phyloP scores from a whole-genome alignment of 2,797 vertebrate species.

The Diplodus sargus region DNA sequence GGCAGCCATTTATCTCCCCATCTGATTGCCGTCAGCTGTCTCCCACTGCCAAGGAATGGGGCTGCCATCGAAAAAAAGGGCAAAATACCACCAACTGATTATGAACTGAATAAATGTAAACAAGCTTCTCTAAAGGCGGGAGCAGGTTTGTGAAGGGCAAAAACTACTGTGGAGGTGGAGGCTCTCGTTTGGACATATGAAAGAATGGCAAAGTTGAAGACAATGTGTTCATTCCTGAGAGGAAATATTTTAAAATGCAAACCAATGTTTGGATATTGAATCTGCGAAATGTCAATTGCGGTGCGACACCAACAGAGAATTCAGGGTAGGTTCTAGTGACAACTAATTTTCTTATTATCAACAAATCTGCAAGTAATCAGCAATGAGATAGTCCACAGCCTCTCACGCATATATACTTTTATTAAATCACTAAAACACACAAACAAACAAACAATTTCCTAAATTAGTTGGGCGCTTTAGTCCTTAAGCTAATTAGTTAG shows the following conservation, averaged over 20 bases:
- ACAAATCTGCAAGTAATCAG: background rate
- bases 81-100: constrained; percentile 37
- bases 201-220: background rate
- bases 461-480: background rate
- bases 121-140: constrained; percentile 33
- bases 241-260: background rate
- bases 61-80: constrained; percentile 29
- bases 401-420: background rate
- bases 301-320: background rate
- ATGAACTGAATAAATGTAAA: constrained; percentile 40
- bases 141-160: constrained; percentile 3
- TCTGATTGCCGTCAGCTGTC: constrained; percentile 66
- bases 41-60: constrained; percentile 48
- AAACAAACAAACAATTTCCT: background rate
- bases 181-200: background rate
- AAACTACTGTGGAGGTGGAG: background rate
- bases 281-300: background rate
- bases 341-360: background rate
- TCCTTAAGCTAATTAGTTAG: background rate
- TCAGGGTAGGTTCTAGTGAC: background rate
- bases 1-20: constrained; percentile 75
- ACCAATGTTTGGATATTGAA: background rate
- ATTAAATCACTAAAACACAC: background rate
- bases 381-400: background rate
- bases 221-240: background rate